Base-by-base conservation (phyloP, 2,888 invertebrate species). In the Eristalinus aeneus region DNA sequence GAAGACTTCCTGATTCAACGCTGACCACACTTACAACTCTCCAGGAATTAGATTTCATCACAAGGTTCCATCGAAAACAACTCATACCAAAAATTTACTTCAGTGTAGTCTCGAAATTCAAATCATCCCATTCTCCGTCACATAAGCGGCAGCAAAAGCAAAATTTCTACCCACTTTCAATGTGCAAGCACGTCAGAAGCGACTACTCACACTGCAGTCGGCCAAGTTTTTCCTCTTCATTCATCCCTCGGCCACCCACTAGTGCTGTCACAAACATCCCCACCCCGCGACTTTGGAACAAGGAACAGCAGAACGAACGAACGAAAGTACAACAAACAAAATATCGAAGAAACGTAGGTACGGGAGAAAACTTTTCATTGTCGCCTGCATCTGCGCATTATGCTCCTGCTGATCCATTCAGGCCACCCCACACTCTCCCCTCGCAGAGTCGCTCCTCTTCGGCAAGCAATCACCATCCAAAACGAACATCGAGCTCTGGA, bases 301-400 rank as follows among this genome's bases (percentile, higher is more conserved):
- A 46, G 46, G 46, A 79, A 79, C 68, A 73, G 60, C 73, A 23
- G 39, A 23, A 12, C 27, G 27, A 27, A 27, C 27, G 27, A 27
- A 27, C 27, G 27, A 67, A 63, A 12, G 68, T 39, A n/a, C 60
- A 60, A 60, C 23, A 61, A 16, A 60, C 12, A 56, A 27, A 34
- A 61, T 32, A n/a, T 31, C 60, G 16, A 54, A 68, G 39, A n/a
- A 64, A 5, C 27, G 27, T 54, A 46, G 64, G 20, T 32, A 54
- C 34, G 9, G 39, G 39, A 46, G 9, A 69, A 64, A 64, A 78
- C 27, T 67, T 80, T 61, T 77, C 58, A 53, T 54, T 53, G 58
- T 22, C 32, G 68, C 68, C 27, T 74, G 81, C 86, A 71, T 64
- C 60, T 86, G 81, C 86, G 81, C 86, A 81, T 20, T 74, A 56